phyloP scores from a whole-genome alignment of 2,113 vertebrate genomes.

The Riparia riparia region DNA sequence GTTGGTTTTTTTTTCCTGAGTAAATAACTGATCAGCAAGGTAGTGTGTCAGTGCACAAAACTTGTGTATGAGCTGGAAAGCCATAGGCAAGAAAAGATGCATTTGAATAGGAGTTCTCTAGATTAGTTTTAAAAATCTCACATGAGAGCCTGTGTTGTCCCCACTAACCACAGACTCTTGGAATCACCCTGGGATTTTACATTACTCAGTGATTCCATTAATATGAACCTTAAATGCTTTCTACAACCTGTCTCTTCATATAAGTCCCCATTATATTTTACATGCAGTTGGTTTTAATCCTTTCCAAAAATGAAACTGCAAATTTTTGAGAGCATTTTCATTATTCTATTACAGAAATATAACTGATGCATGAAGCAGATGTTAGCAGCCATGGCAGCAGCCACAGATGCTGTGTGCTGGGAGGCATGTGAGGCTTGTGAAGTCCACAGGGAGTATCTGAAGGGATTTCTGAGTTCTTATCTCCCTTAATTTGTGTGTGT shows the following conservation, averaged over 20 bases:
- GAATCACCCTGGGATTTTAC: not conserved
- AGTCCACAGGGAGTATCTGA: not conserved
- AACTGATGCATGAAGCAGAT: not conserved
- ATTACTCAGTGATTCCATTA: not conserved
- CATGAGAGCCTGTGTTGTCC: not conserved
- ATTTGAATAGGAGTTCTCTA: not conserved
- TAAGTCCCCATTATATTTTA: not conserved
- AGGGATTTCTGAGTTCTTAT: accelerated
- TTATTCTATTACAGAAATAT: not conserved
- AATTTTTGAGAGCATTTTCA: not conserved
- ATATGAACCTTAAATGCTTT: not conserved
- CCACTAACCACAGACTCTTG: not conserved
- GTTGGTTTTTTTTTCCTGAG: not conserved
- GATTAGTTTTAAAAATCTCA: not conserved
- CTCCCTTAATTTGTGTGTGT: not conserved
- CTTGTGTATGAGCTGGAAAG: not conserved
- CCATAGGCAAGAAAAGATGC: not conserved
- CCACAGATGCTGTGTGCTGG: not conserved
- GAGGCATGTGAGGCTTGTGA: accelerated
- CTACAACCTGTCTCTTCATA: not conserved
- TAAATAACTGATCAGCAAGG: not conserved
- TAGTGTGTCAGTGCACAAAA: not conserved
- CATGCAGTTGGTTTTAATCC: not conserved
- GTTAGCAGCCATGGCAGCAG: not conserved
- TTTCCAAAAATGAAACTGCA: not conserved